Base-by-base conservation (phyloP, 2,888 invertebrate species). In the Fissipunctia ypsillon region DNA sequence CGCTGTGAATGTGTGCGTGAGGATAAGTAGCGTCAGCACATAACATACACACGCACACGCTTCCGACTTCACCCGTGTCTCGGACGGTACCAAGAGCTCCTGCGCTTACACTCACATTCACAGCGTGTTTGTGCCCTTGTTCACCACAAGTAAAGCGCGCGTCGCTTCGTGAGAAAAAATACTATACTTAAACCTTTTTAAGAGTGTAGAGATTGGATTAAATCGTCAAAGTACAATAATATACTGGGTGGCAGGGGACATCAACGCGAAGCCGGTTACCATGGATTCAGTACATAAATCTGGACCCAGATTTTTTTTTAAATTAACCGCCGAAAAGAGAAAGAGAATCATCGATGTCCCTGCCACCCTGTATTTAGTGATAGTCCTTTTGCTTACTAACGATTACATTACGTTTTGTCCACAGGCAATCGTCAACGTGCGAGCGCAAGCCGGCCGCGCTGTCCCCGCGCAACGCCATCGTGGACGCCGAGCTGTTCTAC, bases 381-480 rank as follows among this genome's bases (percentile, higher is more conserved):
- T 50, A 50, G 10, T n/a, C n/a, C 3, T n/a, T 50, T n/a, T n/a
- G n/a, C n/a, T 12, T 4, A n/a, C 1, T 12, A 12, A n/a, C 4
- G 12, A 25, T 50, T 1, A 12, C 3, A n/a, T 50, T 1, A n/a
- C 50, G 50, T 38, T 3, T 2, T 12, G 1, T 19, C 16, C 25
- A 1, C 71, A 84, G 85, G 1, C 79, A 81, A 41, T 57, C 84
- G 48, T 83, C 85, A 5, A 79, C 88, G 28, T 73, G 84, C 35
- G 90, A 89, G 57, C 88, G 91, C 3, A 91, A 91, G 69, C 90
- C 93, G 48, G 88, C 70, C 16, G 73, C 94, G 73, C 87, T 96
- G 76, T 95, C 95, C 0, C 96, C 96, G 64, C 93, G 96, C 31
- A 91, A 91, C 22, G 94, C 96, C 41, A 94, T 94, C 63, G 95